Evolutionary conservation across 2,797 vertebrate species (phyloP).

Genomic region (Chiroxiphia lanceolata): DNA sequence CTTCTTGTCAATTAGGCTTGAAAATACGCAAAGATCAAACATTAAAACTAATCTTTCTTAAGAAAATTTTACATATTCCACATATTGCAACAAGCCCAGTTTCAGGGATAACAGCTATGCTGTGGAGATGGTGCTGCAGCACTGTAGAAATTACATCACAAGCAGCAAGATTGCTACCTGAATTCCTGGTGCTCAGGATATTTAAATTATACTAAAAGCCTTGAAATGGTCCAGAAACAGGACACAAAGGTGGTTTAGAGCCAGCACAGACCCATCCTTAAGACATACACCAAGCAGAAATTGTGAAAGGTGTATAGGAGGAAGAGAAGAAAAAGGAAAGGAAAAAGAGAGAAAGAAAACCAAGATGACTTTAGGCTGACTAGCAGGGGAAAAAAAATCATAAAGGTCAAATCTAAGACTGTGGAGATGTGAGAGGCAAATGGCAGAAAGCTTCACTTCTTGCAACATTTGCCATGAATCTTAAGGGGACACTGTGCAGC

Average conservation of each 20-base stretch:
- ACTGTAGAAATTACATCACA: background rate
- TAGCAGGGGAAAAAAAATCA: background rate
- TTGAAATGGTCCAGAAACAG: constrained; percentile 7
- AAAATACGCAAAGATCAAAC: background rate
- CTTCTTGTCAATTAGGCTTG: background rate
- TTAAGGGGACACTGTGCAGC: background rate
- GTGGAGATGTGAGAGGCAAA: background rate
- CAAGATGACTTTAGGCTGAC: background rate
- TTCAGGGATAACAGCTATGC: background rate
- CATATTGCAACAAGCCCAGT: background rate
- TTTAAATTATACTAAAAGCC: constrained; percentile 26
- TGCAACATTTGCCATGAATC: background rate
- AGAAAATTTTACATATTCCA: background rate
- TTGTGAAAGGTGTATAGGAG: background rate
- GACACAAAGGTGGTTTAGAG: constrained; percentile 51
- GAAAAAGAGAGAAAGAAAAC: background rate
- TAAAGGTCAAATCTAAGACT: constrained; percentile 32
- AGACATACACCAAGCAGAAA: background rate
- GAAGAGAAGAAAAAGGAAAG: background rate
- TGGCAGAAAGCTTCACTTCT: background rate
- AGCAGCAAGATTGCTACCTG: background rate
- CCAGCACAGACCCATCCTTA: constrained; percentile 9
- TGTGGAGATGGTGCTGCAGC: background rate
- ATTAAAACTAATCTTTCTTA: background rate
- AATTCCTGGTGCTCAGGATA: background rate